Conservation (phyloP, 1,140 invertebrate genomes). For the Drosophila pachea region DNA sequence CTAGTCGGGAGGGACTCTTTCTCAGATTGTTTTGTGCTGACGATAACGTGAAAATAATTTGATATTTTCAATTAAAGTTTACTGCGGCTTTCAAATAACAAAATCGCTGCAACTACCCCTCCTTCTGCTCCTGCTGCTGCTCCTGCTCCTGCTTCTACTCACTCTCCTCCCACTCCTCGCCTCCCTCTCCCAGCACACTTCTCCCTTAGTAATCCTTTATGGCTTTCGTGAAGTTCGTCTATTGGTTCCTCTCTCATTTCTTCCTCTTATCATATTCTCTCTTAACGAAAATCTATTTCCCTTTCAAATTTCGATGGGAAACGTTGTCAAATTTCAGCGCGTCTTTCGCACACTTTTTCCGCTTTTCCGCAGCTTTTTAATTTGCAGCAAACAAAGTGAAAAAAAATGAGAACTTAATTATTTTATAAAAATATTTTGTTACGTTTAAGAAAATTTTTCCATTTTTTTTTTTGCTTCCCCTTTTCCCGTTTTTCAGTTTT, state of each 20-base stretch:
- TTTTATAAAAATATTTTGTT: slow-evolving; percentile 75
- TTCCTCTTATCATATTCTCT: too few relatives aligned
- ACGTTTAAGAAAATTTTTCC: slow-evolving; percentile 62
- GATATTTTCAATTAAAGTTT: slow-evolving; percentile 74
- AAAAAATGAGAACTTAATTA: slow-evolving; percentile 69
- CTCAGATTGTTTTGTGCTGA: slow-evolving; percentile 55
- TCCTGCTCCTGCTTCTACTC: too few relatives aligned
- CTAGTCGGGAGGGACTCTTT: too few relatives aligned
- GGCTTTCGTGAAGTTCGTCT: too few relatives aligned
- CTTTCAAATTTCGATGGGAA: slow-evolving; percentile 14
- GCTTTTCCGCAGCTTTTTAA: slow-evolving; percentile 34
- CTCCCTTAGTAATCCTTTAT: too few relatives aligned
- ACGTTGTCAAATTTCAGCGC: slow-evolving; percentile 48
- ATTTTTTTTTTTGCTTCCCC: slow-evolving; percentile 37
- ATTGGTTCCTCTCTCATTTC: too few relatives aligned
- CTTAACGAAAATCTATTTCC: too few relatives aligned
- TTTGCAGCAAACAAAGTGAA: slow-evolving; percentile 61
- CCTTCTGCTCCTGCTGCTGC: too few relatives aligned
- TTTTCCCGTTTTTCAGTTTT: slow-evolving; percentile 25
- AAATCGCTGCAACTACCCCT: background rate
- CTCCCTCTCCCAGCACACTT: too few relatives aligned
- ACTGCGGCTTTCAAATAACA: slow-evolving; percentile 44
- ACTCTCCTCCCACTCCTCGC: too few relatives aligned
- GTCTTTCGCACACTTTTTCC: background rate
- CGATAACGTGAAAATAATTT: slow-evolving; percentile 73